Evolutionary conservation across 2,888 invertebrate species (phyloP).

Genomic region (Psylliodes chrysocephalus): DNA sequence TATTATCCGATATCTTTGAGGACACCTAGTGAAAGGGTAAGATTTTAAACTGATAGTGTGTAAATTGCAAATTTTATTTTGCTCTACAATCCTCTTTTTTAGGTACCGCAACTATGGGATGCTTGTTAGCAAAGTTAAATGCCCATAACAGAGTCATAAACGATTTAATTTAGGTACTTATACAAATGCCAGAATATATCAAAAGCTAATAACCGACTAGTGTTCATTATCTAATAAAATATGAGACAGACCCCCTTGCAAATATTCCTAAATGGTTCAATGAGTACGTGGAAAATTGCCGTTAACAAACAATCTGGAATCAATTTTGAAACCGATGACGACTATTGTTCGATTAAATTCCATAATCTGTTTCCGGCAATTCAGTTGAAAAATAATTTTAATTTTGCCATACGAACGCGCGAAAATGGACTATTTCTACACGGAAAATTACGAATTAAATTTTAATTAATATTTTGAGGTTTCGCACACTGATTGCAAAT

Average conservation of each 20-base stretch:
- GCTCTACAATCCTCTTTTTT: no score
- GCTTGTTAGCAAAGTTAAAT: no score
- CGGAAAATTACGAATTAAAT: slow-evolving; percentile 48
- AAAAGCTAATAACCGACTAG: slow-evolving; percentile 3
- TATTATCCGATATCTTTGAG: no score
- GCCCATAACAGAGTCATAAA: no score
- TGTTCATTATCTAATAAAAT: not conserved
- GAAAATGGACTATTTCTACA: slow-evolving; percentile 25
- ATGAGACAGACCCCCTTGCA: slow-evolving; percentile 3
- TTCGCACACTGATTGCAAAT: not conserved
- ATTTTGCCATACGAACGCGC: slow-evolving; percentile 44
- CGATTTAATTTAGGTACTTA: no score
- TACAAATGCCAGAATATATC: not conserved
- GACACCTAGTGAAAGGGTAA: no score
- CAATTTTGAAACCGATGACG: slow-evolving; percentile 48
- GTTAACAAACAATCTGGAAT: slow-evolving; percentile 41
- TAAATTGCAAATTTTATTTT: no score
- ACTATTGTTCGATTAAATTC: slow-evolving; percentile 50
- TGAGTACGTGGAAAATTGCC: slow-evolving; percentile 2
- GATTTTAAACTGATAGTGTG: no score
- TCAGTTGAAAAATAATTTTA: slow-evolving; percentile 51
- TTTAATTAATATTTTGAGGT: slow-evolving; percentile 45
- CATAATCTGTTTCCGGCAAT: slow-evolving; percentile 47
- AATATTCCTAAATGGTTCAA: slow-evolving; percentile 16
- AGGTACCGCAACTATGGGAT: no score